These are phyloP conservation scores for Drosophila tripunctata DNA, from an alignment of 2,888 invertebrate species.

Conservation along the genomic window DNA sequence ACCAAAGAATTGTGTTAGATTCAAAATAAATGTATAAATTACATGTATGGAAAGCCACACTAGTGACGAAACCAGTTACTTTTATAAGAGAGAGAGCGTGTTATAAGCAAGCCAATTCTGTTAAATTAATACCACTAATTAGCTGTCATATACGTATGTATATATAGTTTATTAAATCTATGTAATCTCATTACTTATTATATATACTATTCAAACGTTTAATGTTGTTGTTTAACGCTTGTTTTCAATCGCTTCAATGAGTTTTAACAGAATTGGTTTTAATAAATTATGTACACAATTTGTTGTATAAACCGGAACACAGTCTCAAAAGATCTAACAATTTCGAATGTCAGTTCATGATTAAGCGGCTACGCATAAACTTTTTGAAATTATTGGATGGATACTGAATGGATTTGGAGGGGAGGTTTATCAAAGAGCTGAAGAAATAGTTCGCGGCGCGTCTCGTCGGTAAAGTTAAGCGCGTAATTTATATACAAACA, in stretches of 20 bases:
- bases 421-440: too few relatives aligned
- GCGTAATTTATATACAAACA: slow-evolving; percentile 32
- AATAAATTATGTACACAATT: background rate
- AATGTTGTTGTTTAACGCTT: slow-evolving; percentile 12
- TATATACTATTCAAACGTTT: background rate
- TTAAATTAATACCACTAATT: background rate
- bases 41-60: background rate
- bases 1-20: slow-evolving; percentile 12
- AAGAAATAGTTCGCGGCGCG: too few relatives aligned
- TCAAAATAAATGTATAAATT: background rate
- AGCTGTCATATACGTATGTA: background rate
- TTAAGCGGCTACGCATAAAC: slow-evolving; percentile 35
- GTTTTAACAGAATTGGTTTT: background rate
- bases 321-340: background rate
- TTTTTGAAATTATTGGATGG: slow-evolving; percentile 6
- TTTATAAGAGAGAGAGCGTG: background rate
- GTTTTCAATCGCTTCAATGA: slow-evolving; percentile 1
- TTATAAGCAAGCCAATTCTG: slow-evolving; percentile 5
- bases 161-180: slow-evolving; percentile 8
- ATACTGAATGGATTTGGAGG: background rate
- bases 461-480: slow-evolving; percentile 17
- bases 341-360: slow-evolving; percentile 15
- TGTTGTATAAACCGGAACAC: background rate
- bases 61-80: slow-evolving; percentile 2
- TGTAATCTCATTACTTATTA: slow-evolving; percentile 7